phyloP scores from a whole-genome alignment of 2,113 vertebrate species.

The Leptobrachium leishanense region DNA sequence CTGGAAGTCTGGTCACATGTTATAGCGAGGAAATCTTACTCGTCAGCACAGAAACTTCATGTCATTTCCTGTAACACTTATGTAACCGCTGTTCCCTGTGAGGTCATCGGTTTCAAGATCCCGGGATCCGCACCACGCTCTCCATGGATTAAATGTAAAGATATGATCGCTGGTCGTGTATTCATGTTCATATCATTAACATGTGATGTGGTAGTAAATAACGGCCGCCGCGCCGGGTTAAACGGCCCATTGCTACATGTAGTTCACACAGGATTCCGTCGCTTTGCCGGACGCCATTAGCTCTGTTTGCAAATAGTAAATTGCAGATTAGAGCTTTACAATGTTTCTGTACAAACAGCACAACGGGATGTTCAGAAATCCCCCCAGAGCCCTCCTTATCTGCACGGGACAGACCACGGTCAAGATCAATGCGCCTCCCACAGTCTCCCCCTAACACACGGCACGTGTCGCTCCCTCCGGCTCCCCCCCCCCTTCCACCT shows the following conservation, averaged over 20 bases:
- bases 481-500: background rate
- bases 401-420: slow-evolving; percentile 22
- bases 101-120: too few relatives aligned
- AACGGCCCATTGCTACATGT: background rate
- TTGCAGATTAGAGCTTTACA: slow-evolving; percentile 36
- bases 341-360: slow-evolving; percentile 7
- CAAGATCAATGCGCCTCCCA: slow-evolving; percentile 33
- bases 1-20: too few relatives aligned
- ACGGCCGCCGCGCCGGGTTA: background rate
- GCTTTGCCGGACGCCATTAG: background rate
- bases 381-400: slow-evolving; percentile 34
- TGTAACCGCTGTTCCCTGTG: too few relatives aligned
- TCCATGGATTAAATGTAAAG: too few relatives aligned
- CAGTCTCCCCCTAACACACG: slow-evolving; percentile 17
- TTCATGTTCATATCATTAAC: too few relatives aligned
- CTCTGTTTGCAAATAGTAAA: slow-evolving; percentile 20
- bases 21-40: too few relatives aligned
- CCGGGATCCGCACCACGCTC: too few relatives aligned
- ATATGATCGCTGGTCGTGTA: too few relatives aligned
- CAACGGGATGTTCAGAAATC: slow-evolving; percentile 1
- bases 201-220: background rate
- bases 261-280: background rate
- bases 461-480: background rate
- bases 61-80: too few relatives aligned
- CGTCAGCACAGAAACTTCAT: too few relatives aligned